Evolutionary conservation across 2,113 vertebrate genomes (phyloP).

Genomic region (Marcusenius ussheri): DNA sequence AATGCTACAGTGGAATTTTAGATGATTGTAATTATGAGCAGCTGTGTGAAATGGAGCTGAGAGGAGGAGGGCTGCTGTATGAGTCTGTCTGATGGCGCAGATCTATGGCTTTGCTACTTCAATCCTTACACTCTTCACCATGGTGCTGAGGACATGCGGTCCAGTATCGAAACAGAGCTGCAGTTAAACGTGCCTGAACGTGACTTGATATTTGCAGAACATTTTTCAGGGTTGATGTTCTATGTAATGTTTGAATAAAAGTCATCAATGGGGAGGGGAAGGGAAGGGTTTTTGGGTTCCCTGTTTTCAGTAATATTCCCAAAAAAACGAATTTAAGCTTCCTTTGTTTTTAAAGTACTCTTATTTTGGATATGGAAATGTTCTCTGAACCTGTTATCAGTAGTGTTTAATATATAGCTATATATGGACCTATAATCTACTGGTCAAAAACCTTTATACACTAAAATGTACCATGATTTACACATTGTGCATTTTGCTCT

Average conservation of each 20-base stretch:
- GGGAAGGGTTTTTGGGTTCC: not conserved
- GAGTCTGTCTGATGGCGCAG: not conserved
- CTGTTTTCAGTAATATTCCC: not conserved
- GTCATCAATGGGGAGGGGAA: constrained; percentile 3
- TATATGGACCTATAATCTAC: not conserved
- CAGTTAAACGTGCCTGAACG: not conserved
- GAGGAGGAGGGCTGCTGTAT: not conserved
- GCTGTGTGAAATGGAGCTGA: not conserved
- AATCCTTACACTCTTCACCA: not conserved
- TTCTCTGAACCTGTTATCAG: not conserved
- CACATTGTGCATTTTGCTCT: not conserved
- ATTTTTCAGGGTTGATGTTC: not conserved
- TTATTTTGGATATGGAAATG: not conserved
- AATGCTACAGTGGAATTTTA: not conserved
- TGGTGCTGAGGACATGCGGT: not conserved
- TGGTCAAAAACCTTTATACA: not conserved
- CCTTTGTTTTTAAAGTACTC: not conserved
- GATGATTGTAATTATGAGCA: not conserved
- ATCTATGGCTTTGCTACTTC: not conserved
- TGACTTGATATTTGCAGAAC: not conserved
- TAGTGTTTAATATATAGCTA: not conserved
- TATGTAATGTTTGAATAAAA: constrained; percentile 23
- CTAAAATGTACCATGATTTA: not conserved
- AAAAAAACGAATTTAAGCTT: not conserved
- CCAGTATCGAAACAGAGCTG: not conserved